phyloP scores from a whole-genome alignment of 2,113 vertebrate genomes.

The Gnathonemus echidnorhynchus region DNA sequence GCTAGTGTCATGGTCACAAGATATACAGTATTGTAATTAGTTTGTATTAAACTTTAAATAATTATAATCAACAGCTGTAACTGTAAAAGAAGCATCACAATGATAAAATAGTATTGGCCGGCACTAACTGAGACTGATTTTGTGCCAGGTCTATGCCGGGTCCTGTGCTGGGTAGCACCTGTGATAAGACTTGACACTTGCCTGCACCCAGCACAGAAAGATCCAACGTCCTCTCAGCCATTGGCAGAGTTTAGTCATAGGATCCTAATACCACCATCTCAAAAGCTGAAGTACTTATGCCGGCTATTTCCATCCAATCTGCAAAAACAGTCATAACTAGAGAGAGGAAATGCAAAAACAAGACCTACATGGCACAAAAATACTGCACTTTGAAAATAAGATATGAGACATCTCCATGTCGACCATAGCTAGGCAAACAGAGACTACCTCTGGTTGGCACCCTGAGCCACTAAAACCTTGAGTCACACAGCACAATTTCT shows the following conservation, averaged over 20 bases:
- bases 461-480: neutral
- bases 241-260: neutral
- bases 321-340: neutral
- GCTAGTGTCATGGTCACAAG: neutral
- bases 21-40: neutral
- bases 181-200: neutral
- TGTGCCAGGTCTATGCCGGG: neutral
- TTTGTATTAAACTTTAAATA: neutral
- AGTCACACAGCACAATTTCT: neutral
- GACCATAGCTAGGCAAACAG: neutral
- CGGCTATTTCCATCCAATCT: neutral
- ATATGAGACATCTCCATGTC: neutral
- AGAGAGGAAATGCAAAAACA: neutral
- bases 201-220: neutral
- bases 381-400: neutral
- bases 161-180: neutral
- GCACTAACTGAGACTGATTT: neutral
- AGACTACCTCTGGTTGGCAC: neutral
- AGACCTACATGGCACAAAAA: neutral
- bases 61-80: neutral
- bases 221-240: neutral
- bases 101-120: neutral
- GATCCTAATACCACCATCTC: neutral
- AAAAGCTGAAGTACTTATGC: neutral
- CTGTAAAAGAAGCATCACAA: neutral